Percentiles rank a stretch among this genome's conserved stretches.
phyloP scores from a whole-genome alignment of 2,888 invertebrate genomes.

The Lochmaea crataegi region DNA sequence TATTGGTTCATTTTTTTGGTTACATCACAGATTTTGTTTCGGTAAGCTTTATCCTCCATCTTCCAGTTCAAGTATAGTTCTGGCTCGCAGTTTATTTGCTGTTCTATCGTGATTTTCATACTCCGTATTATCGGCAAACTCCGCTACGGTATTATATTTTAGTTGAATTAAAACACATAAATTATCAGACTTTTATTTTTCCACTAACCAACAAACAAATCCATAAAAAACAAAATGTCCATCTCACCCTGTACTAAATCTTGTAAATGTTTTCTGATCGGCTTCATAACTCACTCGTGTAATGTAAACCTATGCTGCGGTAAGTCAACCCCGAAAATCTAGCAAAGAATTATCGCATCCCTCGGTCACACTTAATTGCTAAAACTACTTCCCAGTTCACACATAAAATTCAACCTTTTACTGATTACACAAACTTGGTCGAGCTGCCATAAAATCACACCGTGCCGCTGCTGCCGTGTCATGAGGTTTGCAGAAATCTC shows the following conservation, averaged over 20 bases:
- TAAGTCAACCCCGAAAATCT: conserved; percentile 20
- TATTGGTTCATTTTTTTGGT: too few relatives aligned
- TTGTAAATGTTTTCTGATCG: conserved; percentile 5
- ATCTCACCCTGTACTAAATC: neutral
- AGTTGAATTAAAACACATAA: neutral
- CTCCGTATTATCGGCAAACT: too few relatives aligned
- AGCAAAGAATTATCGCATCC: conserved; percentile 29
- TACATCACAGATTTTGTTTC: too few relatives aligned
- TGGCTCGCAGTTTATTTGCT: too few relatives aligned
- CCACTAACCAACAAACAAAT: neutral
- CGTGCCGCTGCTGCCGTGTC: conserved; percentile 11
- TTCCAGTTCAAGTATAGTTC: too few relatives aligned
- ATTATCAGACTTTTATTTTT: neutral
- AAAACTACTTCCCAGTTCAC: conserved; percentile 31
- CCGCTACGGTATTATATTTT: too few relatives aligned
- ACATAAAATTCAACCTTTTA: conserved; percentile 36
- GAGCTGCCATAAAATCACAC: conserved; percentile 29
- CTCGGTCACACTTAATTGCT: conserved; percentile 30
- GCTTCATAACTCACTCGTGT: neutral
- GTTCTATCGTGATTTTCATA: too few relatives aligned
- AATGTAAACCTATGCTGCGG: conserved; percentile 12
- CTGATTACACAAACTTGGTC: conserved; percentile 33
- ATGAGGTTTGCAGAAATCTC: conserved; percentile 26
- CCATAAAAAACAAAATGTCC: neutral
- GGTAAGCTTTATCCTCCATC: too few relatives aligned